Percentiles rank a stretch among this genome's conserved stretches.
Evolutionary conservation across 2,113 vertebrate species (phyloP).

Genomic region (Triplophysa dalaica): DNA sequence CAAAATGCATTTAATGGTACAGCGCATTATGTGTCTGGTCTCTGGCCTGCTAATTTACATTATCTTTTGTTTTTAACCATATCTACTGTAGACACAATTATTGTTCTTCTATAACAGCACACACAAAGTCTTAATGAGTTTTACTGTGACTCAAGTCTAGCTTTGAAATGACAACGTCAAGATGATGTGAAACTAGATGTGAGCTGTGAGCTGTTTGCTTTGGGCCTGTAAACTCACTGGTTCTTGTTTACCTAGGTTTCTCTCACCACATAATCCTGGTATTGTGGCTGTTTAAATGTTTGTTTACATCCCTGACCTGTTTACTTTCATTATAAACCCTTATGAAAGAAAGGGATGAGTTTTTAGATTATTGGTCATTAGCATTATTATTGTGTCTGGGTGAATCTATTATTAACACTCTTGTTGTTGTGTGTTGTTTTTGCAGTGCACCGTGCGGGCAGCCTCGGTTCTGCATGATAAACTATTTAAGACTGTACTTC

Average conservation of each 20-base stretch:
- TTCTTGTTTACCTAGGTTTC: conserved; percentile 6
- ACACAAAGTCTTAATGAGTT: no score
- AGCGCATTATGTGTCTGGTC: no score
- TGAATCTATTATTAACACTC: conserved; percentile 53
- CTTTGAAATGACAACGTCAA: no score
- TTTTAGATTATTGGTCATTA: conserved; percentile 7
- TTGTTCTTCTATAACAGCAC: no score
- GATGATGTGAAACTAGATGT: no score
- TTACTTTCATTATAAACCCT: conserved; percentile 40
- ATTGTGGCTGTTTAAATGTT: conserved; percentile 18
- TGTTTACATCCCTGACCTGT: conserved; percentile 24
- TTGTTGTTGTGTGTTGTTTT: conserved; percentile 45
- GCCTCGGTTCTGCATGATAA: conserved; percentile 78
- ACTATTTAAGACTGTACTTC: conserved; percentile 74
- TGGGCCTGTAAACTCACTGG: conserved; percentile 22
- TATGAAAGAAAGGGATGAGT: conserved; percentile 25
- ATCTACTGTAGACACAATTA: no score
- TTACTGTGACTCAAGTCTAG: no score
- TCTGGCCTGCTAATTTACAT: no score
- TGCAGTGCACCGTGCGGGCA: conserved; percentile 77
- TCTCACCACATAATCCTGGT: neutral
- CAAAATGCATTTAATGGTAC: no score
- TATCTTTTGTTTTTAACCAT: no score
- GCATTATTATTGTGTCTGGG: conserved; percentile 21
- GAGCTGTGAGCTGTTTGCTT: neutral